phyloP scores from a whole-genome alignment of 2,888 invertebrate genomes.

The Panzeria rudis region DNA sequence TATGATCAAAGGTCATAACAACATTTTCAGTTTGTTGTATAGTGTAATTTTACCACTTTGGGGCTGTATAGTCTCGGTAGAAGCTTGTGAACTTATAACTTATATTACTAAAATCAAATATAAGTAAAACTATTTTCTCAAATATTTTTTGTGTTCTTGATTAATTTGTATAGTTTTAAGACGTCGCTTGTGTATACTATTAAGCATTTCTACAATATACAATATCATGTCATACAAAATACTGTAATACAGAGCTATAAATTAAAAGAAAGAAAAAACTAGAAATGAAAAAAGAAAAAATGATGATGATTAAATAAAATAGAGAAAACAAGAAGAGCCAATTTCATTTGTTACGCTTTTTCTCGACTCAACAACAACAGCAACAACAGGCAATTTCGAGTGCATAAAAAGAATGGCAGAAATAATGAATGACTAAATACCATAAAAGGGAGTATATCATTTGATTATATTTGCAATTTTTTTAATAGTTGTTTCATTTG shows the following conservation, averaged over 20 bases:
- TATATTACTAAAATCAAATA: too few relatives aligned
- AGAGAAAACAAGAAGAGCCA: constrained; percentile 37
- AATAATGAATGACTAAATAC: constrained; percentile 42
- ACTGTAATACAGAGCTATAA: constrained; percentile 21
- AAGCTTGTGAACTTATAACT: too few relatives aligned
- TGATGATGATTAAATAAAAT: constrained; percentile 12
- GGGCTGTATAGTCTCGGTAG: too few relatives aligned
- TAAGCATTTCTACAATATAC: not conserved
- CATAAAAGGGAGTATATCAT: constrained; percentile 51
- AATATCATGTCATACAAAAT: constrained; percentile 2
- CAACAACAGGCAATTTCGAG: constrained; percentile 3
- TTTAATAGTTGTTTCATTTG: constrained; percentile 22
- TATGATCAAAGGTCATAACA: too few relatives aligned
- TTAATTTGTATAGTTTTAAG: not conserved
- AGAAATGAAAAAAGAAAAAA: not conserved
- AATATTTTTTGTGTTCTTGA: too few relatives aligned
- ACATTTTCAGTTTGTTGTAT: too few relatives aligned
- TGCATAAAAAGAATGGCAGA: constrained; percentile 5
- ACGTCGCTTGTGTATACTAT: not conserved
- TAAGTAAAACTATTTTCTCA: too few relatives aligned
- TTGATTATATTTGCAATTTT: constrained; percentile 47
- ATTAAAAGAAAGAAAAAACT: constrained; percentile 36
- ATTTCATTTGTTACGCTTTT: constrained; percentile 64
- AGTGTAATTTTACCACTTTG: too few relatives aligned
- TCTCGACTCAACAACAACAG: constrained; percentile 36